Evolutionary conservation across 2,888 invertebrate species (phyloP).

Genomic region (Leptodirus hochenwartii): DNA sequence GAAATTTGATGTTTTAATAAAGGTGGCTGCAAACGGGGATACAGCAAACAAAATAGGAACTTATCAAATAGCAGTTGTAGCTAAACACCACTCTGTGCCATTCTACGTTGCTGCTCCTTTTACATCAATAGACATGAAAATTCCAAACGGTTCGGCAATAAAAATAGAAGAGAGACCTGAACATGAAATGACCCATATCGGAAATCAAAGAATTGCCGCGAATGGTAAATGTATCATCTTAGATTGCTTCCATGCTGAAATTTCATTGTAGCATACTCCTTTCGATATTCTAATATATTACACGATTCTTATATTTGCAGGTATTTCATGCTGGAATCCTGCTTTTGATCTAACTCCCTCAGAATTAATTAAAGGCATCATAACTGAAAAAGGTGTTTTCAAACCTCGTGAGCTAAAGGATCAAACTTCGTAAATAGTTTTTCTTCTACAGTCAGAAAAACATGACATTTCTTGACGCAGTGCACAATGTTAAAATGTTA

Average conservation of each 20-base stretch:
- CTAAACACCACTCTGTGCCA: slow-evolving; percentile 77
- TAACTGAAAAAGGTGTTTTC: slow-evolving; percentile 86
- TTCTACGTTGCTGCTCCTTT: slow-evolving; percentile 92
- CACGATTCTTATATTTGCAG: slow-evolving; percentile 29
- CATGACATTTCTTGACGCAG: no score
- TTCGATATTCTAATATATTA: slow-evolving; percentile 1
- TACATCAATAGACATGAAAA: slow-evolving; percentile 70
- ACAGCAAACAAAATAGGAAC: slow-evolving; percentile 99
- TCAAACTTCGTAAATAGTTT: no score
- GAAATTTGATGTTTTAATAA: no score
- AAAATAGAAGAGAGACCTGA: slow-evolving; percentile 87
- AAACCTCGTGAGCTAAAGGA: slow-evolving; percentile 33
- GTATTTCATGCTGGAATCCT: slow-evolving; percentile 93
- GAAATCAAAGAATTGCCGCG: slow-evolving; percentile 74
- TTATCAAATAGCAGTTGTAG: slow-evolving; percentile 85
- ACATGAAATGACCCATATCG: slow-evolving; percentile 80
- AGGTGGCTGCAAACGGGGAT: slow-evolving; percentile 90
- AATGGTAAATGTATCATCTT: slow-evolving; percentile 37
- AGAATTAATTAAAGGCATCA: slow-evolving; percentile 75
- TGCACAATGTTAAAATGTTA: no score
- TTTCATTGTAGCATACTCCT: neutral
- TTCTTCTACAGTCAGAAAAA: no score
- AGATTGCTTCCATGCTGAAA: neutral
- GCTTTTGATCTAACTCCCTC: slow-evolving; percentile 97
- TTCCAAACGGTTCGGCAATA: slow-evolving; percentile 68